Evolutionary conservation across 2,113 vertebrate genomes (phyloP).

Genomic region (Triplophysa dalaica): DNA sequence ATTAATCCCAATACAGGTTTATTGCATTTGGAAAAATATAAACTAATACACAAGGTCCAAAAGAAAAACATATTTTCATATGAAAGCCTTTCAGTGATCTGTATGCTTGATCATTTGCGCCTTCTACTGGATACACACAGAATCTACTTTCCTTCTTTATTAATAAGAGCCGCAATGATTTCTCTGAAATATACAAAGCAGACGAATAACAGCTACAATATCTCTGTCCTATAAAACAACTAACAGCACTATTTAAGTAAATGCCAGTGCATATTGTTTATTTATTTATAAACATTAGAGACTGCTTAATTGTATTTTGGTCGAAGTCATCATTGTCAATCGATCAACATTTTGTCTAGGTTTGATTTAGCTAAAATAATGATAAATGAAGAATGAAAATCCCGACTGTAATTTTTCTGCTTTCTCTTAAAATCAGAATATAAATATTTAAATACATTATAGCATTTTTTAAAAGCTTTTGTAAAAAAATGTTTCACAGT

Average conservation of each 20-base stretch:
- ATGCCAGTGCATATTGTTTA: not conserved
- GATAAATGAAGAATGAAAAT: not conserved
- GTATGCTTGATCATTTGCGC: conserved; percentile 81
- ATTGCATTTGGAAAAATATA: conserved; percentile 6
- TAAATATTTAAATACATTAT: no score
- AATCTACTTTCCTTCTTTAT: conserved; percentile 49
- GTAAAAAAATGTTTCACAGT: no score
- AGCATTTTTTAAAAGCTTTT: no score
- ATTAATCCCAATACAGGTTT: not conserved
- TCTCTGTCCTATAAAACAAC: not conserved
- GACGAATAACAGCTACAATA: not conserved
- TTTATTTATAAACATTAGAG: not conserved
- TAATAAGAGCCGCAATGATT: not conserved
- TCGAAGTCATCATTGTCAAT: not conserved
- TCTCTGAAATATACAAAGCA: not conserved
- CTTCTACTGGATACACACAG: conserved; percentile 83
- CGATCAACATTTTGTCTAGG: not conserved
- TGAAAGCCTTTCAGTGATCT: conserved; percentile 38
- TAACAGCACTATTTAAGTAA: not conserved
- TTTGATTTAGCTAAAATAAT: not conserved
- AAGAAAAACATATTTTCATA: conserved; percentile 35
- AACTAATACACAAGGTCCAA: conserved; percentile 7
- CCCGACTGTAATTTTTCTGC: not conserved
- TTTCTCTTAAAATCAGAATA: not conserved
- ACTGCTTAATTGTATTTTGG: not conserved